phyloP scores from a whole-genome alignment of 2,797 vertebrate genomes.

The Myiotriccus ornatus region DNA sequence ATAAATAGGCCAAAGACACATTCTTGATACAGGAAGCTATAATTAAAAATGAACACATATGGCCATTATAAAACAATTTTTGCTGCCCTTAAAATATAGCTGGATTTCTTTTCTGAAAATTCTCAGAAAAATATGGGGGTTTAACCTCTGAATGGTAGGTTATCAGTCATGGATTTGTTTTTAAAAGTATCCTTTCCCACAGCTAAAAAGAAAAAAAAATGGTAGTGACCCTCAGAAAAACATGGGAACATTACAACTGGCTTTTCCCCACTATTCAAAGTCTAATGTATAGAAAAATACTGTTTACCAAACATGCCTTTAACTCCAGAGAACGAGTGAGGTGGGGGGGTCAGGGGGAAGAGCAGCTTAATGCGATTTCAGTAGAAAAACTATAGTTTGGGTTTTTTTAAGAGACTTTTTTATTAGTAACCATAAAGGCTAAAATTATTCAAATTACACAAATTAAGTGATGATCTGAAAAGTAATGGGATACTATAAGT shows the following conservation, averaged over 20 bases:
- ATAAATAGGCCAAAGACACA: neutral
- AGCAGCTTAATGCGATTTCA: neutral
- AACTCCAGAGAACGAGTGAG: neutral
- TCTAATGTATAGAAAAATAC: neutral
- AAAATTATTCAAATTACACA: neutral
- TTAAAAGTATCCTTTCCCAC: constrained; percentile 10
- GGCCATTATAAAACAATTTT: neutral
- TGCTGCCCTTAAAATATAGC: neutral
- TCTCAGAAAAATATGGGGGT: neutral
- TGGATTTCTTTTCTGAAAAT: neutral
- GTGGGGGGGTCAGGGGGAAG: neutral
- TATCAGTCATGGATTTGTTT: constrained; percentile 9
- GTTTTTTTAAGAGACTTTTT: neutral
- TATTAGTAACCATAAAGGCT: neutral
- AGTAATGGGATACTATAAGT: neutral
- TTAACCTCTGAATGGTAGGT: constrained; percentile 16
- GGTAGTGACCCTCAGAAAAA: neutral
- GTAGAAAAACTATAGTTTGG: neutral
- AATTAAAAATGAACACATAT: neutral
- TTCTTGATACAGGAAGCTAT: neutral
- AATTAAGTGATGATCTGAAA: neutral
- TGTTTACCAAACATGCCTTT: neutral
- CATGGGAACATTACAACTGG: neutral
- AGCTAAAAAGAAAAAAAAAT: neutral
- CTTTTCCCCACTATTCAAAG: neutral